Evolutionary conservation across 2,888 invertebrate species (phyloP), one percentile per base, ranked within the genome.

Genomic region (Calliphora vomitoria): DNA sequence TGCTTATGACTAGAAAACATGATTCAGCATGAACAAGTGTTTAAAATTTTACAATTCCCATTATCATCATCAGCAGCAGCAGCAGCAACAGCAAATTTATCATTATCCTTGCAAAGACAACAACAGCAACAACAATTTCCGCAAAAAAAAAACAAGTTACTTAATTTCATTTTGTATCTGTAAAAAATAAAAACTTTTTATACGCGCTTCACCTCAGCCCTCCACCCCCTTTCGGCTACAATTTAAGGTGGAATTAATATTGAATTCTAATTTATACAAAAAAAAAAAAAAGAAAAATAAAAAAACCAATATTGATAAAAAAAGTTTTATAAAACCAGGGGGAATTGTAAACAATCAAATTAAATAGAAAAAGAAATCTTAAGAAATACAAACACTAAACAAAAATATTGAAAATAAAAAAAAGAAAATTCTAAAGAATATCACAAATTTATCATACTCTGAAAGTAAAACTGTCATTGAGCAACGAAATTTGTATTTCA

Each of bases 351-450:
- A 18, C 38, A 58, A 79, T 31, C 50, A 47, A 47, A 58, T 47
- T 18, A 64, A 58, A 68, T 60, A 68, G 15, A n/a, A n/a, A 75
- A 81, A 75, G 53, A 68, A 87, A 82, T 75, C 60, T 74, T 71
- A 15, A 50, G 10, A 13, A 53, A 20, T 50, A 75, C 60, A 35
- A 81, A 62, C 62, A 55, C 50, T 31, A 79, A 88, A 55, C 4
- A 72, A 53, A 53, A 18, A 20, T 13, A 41, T n/a, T 50, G 89
- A 90, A 91, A 92, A 89, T 90, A 90, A 90, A 91, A 91, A 88
- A 90, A 89, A 91, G 89, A 90, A 90, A 91, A 91, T 90, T 90
- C 89, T 89, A 90, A 90, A 89, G 90, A 92, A 91, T 13, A 13
- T 44, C 10, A 44, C 35, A 35, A 35, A 18, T 15, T 25, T 4